Evolutionary conservation across 2,113 vertebrate genomes (phyloP), one percentile per base, ranked within the genome.

Genomic region (Amphilophus citrinellus): DNA sequence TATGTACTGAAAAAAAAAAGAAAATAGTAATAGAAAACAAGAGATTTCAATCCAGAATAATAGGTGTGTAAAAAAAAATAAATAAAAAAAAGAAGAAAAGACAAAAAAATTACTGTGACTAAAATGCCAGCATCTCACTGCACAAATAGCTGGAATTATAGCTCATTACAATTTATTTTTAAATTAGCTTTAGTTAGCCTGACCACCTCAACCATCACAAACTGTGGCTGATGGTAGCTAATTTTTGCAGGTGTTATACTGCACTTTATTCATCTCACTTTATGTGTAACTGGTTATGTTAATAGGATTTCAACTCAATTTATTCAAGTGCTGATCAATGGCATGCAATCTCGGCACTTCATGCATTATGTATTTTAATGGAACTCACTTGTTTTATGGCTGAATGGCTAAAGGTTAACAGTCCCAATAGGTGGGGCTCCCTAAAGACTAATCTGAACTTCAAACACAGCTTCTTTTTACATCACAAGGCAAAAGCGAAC

Each of bases 251-350:
- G 92, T 93, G 87, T 93, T 91, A 91, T 85, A 86, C 80, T 83
- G 81, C 87, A 89, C 92, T 94, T 93, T 92, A 94, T 93, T 94
- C 90, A 94, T 94, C 87, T 95, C 85, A 91, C 92, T 95, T 94
- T 96, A 96, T 96, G 93, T 95, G 94, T 95, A 95, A 93, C 94
- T 95, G 94, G 89, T 96, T 97, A 96, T 95, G 94, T 94, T 98
- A 98, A 97, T 97, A 94, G 95, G 95, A 96, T 95, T 97, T 96
- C 94, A 97, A 97, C 96, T 97, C 97, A 96, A 97, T 98, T 97
- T 97, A 96, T 97, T 97, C 96, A 97, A 98, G 97, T 96, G 95
- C 96, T 98, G 97, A 98, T 98, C 97, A 98, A 98, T 98, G 96
- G 94, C 95, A 94, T 95, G 95, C 97, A 97, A 97, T 97, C 95